Percentiles rank a stretch among this genome's conserved stretches.
phyloP scores from a whole-genome alignment of 2,888 invertebrate genomes.

The Brachyptera putata region DNA sequence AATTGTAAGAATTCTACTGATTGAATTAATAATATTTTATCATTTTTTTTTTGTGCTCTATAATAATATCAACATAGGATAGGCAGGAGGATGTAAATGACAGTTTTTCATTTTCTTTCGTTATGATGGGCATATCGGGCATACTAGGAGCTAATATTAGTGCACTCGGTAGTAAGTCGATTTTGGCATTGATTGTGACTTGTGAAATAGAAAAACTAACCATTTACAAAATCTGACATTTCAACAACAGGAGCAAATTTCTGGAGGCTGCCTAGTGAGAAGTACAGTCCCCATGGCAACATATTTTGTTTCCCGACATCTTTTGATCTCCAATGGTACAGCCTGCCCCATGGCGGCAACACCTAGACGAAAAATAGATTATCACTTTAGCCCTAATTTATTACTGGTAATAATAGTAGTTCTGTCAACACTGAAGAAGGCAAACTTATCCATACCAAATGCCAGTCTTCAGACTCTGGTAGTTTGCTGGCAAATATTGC shows the following conservation, averaged over 20 bases:
- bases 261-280: slow-evolving; percentile 74
- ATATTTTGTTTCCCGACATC: slow-evolving; percentile 54
- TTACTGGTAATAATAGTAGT: too few species aligned
- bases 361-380: slow-evolving; percentile 51
- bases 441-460: slow-evolving; percentile 41
- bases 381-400: not conserved
- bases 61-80: too few species aligned
- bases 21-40: too few species aligned
- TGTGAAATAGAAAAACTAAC: slow-evolving; percentile 42
- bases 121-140: too few species aligned
- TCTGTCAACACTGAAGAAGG: too few species aligned
- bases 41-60: too few species aligned
- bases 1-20: too few species aligned
- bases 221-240: slow-evolving; percentile 70
- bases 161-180: too few species aligned
- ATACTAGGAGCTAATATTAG: too few species aligned
- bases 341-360: slow-evolving; percentile 85
- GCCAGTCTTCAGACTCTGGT: slow-evolving; percentile 49
- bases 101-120: too few species aligned
- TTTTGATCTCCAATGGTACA: slow-evolving; percentile 83
- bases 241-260: slow-evolving; percentile 83
- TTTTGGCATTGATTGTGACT: not conserved
- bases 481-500: slow-evolving; percentile 76
- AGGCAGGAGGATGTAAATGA: too few species aligned
- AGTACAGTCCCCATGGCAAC: slow-evolving; percentile 79